These are phyloP conservation scores for Paralvinella palmiformis DNA, from an alignment of 1,140 invertebrate species.

Conservation along the genomic window DNA sequence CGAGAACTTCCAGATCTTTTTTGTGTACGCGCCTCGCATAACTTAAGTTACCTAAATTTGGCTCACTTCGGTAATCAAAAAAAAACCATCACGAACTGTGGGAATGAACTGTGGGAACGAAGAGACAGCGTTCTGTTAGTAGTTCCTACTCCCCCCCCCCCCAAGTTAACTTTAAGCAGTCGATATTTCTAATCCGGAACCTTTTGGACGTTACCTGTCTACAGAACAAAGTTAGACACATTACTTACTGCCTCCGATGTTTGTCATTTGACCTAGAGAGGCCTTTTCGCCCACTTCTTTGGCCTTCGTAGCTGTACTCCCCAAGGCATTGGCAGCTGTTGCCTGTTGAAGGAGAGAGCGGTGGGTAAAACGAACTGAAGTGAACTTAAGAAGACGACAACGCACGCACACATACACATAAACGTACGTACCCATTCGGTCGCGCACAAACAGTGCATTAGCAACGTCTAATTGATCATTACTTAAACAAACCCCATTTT, in stretches of 20 bases:
- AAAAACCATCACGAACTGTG: neutral
- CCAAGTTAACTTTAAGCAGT: neutral
- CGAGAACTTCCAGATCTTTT: too few species aligned
- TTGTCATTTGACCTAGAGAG: constrained; percentile 23
- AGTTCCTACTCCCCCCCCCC: neutral
- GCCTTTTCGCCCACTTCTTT: constrained; percentile 23
- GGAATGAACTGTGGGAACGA: neutral
- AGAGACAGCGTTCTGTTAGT: neutral
- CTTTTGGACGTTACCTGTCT: constrained; percentile 22
- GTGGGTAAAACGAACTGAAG: constrained; percentile 19
- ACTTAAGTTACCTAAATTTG: too few species aligned
- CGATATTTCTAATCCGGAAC: constrained; percentile 9
- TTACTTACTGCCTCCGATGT: constrained; percentile 27
- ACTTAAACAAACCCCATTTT: constrained; percentile 1
- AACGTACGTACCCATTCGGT: neutral
- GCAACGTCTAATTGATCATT: neutral
- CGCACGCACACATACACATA: neutral
- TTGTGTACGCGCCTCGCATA: too few species aligned
- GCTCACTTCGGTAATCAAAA: neutral
- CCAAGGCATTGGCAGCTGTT: constrained; percentile 25
- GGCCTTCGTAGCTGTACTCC: constrained; percentile 24
- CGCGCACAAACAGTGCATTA: too few species aligned
- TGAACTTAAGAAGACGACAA: constrained; percentile 17
- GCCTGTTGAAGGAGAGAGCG: constrained; percentile 21
- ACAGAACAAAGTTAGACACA: too few species aligned